Base-by-base conservation (phyloP, 2,888 invertebrate species). In the Cinara cedri region DNA sequence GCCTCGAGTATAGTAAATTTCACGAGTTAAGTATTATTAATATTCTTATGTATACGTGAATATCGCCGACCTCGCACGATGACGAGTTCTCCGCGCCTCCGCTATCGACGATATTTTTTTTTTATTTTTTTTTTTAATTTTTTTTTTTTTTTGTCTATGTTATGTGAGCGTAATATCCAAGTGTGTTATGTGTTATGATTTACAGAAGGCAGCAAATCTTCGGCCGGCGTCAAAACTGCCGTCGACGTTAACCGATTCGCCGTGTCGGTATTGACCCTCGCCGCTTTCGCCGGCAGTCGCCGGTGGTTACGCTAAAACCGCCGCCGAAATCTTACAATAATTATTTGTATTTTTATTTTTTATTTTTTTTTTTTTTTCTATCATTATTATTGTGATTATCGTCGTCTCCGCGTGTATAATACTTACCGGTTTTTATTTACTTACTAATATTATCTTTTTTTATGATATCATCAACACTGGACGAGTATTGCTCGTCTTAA, bases 121-220 rank as follows among this genome's bases (percentile, higher is more conserved):
- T 14, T 46, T 66, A 46, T 66, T 66, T 46, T 46, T 24, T 72
- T 72, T 57, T 19, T 44, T 46, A 60, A 42, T 46, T 62, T 44
- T 46, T 46, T 24, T 26, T 46, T 14, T 57, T 24, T 46, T 72
- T 60, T 60, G 16, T 26, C 6, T 46, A 70, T 54, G 34, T n/a
- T 63, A 24, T 74, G 63, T n/a, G 42, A 65, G 74, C 42, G 63
- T 74, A 63, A 74, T 74, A 74, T 65, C 63, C 74, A 74, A 74
- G 68, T 75, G 76, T 78, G 68, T 78, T 78, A 42, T 78, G 57
- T 78, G 60, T 78, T 78, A n/a, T 78, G 78, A 78, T 78, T 78
- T 78, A 70, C 78, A 78, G 78, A 78, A n/a, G n/a, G n/a, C n/a
- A n/a, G 60, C 78, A 78, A 57, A 46, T 24, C 57, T 14, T 42